Percentiles rank a stretch among this genome's conserved stretches.
Conservation (phyloP, 2,113 vertebrate species). For the Gasterosteus nipponicus region DNA sequence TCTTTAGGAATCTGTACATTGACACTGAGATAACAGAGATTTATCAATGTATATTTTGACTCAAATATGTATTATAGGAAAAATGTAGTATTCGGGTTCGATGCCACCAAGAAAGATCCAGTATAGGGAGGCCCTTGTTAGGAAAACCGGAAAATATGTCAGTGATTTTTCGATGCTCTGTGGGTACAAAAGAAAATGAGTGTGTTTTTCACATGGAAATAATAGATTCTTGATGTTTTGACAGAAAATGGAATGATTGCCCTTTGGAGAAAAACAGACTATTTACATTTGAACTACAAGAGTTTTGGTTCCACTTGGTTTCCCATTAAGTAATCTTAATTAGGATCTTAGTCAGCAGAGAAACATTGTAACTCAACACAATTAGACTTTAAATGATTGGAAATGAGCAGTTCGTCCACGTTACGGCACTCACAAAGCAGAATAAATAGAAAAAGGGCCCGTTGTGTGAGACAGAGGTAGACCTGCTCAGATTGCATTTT, state of each 20-base stretch:
- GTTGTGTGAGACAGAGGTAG: conserved; percentile 30
- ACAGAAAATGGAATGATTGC: conserved; percentile 50
- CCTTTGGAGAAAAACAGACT: conserved; percentile 66
- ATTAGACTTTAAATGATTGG: conserved; percentile 50
- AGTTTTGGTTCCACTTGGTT: conserved; percentile 48
- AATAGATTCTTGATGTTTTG: conserved; percentile 61
- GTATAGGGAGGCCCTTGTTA: conserved; percentile 23
- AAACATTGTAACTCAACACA: conserved; percentile 48
- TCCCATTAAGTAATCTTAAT: conserved; percentile 53
- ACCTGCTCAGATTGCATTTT: conserved; percentile 34
- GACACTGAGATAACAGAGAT: conserved; percentile 61
- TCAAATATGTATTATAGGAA: conserved; percentile 51
- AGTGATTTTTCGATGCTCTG: conserved; percentile 51
- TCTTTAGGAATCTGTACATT: conserved; percentile 67
- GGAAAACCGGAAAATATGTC: conserved; percentile 53
- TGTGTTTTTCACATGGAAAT: conserved; percentile 46
- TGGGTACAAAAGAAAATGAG: conserved; percentile 42
- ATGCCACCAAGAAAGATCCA: conserved; percentile 33
- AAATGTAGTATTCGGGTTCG: conserved; percentile 52
- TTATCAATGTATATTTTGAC: conserved; percentile 49
- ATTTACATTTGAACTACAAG: conserved; percentile 52
- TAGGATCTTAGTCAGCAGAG: conserved; percentile 55
- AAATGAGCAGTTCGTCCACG: conserved; percentile 49
- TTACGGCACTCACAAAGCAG: conserved; percentile 40
- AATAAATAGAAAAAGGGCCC: conserved; percentile 25